phyloP scores from a whole-genome alignment of 2,888 invertebrate species.

The Caenorhabditis sp. region DNA sequence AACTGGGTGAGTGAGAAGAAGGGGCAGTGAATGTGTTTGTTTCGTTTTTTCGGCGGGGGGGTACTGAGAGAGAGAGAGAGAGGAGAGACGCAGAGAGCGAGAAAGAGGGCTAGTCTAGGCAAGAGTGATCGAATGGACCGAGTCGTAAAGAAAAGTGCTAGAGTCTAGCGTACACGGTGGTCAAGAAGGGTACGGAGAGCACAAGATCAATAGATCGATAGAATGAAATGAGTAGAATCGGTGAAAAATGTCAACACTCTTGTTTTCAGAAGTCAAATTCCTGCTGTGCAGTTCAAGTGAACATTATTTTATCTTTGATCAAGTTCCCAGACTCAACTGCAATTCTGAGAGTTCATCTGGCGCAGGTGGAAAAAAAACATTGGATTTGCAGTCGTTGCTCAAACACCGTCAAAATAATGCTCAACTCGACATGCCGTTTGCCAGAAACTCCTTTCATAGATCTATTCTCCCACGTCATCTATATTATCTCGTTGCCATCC shows the following conservation, averaged over 20 bases:
- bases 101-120: neutral
- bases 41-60: neutral
- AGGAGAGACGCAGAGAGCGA: constrained; percentile 8
- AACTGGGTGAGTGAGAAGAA: neutral
- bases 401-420: too few relatives aligned
- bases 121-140: neutral
- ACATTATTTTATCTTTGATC: too few relatives aligned
- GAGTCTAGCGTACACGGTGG: constrained; percentile 29
- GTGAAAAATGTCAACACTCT: neutral
- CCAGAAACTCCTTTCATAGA: too few relatives aligned
- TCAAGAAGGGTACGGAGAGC: neutral
- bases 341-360: too few relatives aligned
- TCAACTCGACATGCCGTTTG: constrained; percentile 1
- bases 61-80: neutral
- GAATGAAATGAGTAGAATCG: too few relatives aligned
- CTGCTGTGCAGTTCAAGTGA: too few relatives aligned
- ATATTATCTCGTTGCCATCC: too few relatives aligned
- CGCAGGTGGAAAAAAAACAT: too few relatives aligned
- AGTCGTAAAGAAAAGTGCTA: constrained; percentile 24
- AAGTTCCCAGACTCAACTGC: too few relatives aligned
- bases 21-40: neutral
- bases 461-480: neutral
- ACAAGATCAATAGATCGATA: neutral
- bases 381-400: too few relatives aligned
- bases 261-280: too few relatives aligned